phyloP scores from a whole-genome alignment of 1,140 invertebrate genomes.

The Lordiphosa collinella region DNA sequence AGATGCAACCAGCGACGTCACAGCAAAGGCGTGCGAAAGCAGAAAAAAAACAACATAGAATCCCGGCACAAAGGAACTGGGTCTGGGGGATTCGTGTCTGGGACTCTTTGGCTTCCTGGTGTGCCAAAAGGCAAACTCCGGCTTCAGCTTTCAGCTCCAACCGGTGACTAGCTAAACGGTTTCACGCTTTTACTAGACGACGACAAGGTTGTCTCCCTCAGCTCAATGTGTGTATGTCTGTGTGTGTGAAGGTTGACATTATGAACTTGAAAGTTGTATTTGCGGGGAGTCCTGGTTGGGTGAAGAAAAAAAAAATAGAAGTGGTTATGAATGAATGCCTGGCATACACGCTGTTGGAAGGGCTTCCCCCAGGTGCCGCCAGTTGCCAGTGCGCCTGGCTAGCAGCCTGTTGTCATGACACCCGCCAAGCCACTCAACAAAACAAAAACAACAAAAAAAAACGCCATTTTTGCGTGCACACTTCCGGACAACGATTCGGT shows the following conservation, averaged over 20 bases:
- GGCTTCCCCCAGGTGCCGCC: constrained; percentile 44
- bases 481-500: constrained; percentile 11
- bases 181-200: constrained; percentile 29
- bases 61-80: constrained; percentile 65
- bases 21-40: too few relatives aligned
- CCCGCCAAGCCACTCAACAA: constrained; percentile 17
- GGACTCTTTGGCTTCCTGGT: constrained; percentile 26
- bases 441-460: constrained; percentile 6
- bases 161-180: constrained; percentile 40
- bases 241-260: constrained; percentile 73
- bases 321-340: constrained; percentile 74
- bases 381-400: background rate
- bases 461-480: constrained; percentile 53
- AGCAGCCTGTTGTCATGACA: constrained; percentile 39
- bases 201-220: constrained; percentile 5
- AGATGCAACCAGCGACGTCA: constrained; percentile 47
- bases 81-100: constrained; percentile 45
- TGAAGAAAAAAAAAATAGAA: constrained; percentile 9
- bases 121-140: constrained; percentile 8
- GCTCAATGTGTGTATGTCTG: constrained; percentile 1
- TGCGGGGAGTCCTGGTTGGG: constrained; percentile 16
- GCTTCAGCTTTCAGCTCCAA: constrained; percentile 13
- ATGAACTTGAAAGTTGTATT: constrained; percentile 76
- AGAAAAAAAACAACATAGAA: constrained; percentile 58
- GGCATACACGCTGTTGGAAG: constrained; percentile 26